These are phyloP conservation scores for Pseudococcus jackbeardsleyi DNA, from an alignment of 2,888 invertebrate species.

Conservation along the genomic window DNA sequence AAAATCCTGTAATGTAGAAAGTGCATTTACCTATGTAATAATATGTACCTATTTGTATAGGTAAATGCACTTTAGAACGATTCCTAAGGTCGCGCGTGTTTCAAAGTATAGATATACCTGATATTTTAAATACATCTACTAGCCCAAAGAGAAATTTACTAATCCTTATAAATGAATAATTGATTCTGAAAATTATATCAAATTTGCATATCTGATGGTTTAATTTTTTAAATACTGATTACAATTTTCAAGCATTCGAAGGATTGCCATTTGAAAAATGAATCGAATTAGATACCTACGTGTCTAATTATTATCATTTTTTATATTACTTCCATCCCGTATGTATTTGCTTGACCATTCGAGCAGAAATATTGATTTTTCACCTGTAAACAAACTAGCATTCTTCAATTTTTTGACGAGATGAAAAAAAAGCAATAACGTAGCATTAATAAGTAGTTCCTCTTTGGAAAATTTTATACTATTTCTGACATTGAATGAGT, in stretches of 20 bases:
- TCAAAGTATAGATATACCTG: neutral
- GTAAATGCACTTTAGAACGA: neutral
- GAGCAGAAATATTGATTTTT: too few relatives aligned
- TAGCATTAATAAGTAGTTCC: neutral
- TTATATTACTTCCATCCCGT: too few relatives aligned
- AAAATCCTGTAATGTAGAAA: slow-evolving; percentile 5
- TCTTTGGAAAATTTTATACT: neutral
- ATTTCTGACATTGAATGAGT: neutral
- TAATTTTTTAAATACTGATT: neutral
- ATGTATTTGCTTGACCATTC: too few relatives aligned
- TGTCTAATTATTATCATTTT: too few relatives aligned
- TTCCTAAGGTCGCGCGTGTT: neutral
- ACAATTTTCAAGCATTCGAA: neutral
- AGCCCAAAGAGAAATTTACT: slow-evolving; percentile 1
- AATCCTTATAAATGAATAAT: neutral
- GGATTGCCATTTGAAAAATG: neutral
- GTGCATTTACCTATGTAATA: neutral
- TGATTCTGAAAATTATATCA: neutral
- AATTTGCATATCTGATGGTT: neutral
- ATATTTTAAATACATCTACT: neutral
- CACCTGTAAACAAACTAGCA: too few relatives aligned
- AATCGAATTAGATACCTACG: neutral
- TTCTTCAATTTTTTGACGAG: too few relatives aligned
- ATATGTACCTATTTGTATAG: neutral
- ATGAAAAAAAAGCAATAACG: too few relatives aligned